These are phyloP conservation scores for Norana najaformis DNA, from an alignment of 2,888 invertebrate genomes.

Conservation along the genomic window DNA sequence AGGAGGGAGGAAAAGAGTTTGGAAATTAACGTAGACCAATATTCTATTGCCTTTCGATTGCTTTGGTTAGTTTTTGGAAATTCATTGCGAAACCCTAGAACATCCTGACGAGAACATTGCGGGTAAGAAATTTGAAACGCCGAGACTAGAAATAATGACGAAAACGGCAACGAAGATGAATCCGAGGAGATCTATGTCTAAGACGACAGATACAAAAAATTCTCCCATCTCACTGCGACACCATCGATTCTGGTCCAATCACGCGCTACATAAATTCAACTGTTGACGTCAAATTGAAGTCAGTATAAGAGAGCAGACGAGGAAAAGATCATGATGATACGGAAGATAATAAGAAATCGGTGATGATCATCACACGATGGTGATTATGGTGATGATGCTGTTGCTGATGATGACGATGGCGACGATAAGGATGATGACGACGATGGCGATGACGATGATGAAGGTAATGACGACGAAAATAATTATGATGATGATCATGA, in stretches of 20 bases:
- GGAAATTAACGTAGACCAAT: neutral
- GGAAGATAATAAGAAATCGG: neutral
- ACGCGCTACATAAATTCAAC: neutral
- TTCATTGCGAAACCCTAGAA: neutral
- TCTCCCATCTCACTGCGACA: too few species aligned
- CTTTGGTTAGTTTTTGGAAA: neutral
- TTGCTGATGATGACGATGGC: conserved; percentile 30
- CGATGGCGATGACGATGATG: conserved; percentile 28
- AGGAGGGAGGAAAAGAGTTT: neutral
- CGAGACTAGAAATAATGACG: too few species aligned
- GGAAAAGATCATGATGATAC: neutral
- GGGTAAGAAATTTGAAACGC: too few species aligned
- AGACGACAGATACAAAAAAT: neutral
- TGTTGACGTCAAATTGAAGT: neutral
- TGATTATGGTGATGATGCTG: conserved; percentile 60
- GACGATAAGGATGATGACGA: conserved; percentile 33
- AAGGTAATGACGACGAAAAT: neutral
- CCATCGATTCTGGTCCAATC: neutral
- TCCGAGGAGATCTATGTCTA: neutral
- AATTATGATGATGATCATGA: conserved; percentile 29
- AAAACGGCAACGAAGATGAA: neutral
- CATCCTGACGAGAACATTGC: neutral
- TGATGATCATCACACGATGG: neutral
- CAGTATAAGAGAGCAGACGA: too few species aligned
- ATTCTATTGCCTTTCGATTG: neutral